phyloP scores from a whole-genome alignment of 2,113 vertebrate genomes.

The Turdus rufiventris region DNA sequence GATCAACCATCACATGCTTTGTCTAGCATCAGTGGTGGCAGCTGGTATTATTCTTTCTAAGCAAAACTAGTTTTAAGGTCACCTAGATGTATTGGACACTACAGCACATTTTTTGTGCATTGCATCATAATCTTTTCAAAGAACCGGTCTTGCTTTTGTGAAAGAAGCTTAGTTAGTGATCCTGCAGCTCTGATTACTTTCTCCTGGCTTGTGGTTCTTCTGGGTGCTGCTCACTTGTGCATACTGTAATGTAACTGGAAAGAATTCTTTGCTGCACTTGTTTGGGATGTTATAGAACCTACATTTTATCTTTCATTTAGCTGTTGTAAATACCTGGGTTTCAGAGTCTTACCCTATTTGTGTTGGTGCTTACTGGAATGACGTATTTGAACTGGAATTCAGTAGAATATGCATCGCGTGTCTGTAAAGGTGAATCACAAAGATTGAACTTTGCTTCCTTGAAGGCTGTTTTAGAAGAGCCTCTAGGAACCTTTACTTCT shows the following conservation, averaged over 20 bases:
- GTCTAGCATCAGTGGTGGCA: background rate
- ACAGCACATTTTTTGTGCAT: background rate
- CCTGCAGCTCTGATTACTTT: background rate
- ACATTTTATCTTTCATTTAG: background rate
- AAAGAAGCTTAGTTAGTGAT: background rate
- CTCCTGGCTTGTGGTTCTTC: background rate
- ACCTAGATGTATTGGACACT: background rate
- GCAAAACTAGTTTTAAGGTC: background rate
- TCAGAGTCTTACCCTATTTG: background rate
- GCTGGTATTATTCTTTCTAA: background rate
- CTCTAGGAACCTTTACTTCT: background rate
- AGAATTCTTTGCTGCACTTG: background rate
- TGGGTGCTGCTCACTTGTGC: background rate
- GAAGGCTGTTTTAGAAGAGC: background rate
- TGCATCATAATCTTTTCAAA: background rate
- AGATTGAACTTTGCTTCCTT: background rate
- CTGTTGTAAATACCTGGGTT: background rate
- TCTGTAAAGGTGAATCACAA: background rate
- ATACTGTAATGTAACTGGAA: background rate
- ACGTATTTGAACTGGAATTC: background rate
- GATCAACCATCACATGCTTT: background rate
- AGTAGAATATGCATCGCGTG: background rate
- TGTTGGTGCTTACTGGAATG: background rate
- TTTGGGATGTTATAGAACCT: background rate
- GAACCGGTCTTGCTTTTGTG: background rate